phyloP scores from a whole-genome alignment of 2,888 invertebrate genomes.

The Rhyacophila evoluta region DNA sequence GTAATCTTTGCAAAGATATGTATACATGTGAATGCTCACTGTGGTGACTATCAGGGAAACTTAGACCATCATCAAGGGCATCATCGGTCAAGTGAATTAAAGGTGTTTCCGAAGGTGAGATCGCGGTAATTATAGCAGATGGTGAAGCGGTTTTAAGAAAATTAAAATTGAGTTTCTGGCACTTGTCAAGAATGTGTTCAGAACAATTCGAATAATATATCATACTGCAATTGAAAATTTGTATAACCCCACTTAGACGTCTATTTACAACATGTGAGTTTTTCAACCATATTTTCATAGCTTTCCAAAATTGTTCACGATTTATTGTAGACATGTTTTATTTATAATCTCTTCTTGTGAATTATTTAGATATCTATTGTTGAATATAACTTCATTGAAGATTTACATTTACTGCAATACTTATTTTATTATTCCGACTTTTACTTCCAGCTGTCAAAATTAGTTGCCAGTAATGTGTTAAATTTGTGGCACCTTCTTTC shows the following conservation, averaged over 20 bases:
- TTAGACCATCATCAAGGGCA: conserved; percentile 39
- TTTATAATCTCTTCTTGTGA: no score
- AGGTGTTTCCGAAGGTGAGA: conserved; percentile 27
- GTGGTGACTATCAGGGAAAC: conserved; percentile 57
- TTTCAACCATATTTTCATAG: conserved; percentile 72
- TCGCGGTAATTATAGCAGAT: conserved; percentile 23
- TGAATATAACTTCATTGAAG: no score
- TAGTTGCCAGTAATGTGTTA: no score
- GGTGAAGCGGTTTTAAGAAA: conserved; percentile 19
- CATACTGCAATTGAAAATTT: conserved; percentile 54
- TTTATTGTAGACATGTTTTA: background rate
- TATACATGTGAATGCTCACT: conserved; percentile 55
- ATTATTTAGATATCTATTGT: no score
- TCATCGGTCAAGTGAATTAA: conserved; percentile 5
- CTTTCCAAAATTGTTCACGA: conserved; percentile 72
- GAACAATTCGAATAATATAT: conserved; percentile 11
- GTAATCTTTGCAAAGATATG: conserved; percentile 61
- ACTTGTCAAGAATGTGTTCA: conserved; percentile 25
- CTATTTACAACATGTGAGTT: conserved; percentile 81
- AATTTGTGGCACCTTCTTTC: no score
- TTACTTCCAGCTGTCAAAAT: no score
- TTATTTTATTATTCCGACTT: no score
- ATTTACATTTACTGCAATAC: no score
- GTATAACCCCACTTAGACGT: conserved; percentile 72
- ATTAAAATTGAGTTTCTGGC: background rate